Conservation (phyloP, 2,113 vertebrate species). For the Sorex fumeus region DNA sequence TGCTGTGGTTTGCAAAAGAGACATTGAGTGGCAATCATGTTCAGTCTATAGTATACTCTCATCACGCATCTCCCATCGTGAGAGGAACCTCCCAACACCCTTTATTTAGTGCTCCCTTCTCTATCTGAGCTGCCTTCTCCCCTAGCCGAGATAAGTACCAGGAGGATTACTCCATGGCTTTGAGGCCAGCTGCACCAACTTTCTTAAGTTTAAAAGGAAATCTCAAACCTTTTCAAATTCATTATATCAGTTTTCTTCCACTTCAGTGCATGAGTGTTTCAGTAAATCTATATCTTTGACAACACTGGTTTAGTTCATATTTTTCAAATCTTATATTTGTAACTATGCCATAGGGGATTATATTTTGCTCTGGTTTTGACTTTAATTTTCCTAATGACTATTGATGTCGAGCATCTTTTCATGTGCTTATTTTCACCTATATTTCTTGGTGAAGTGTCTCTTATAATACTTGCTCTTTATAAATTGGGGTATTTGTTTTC, state of each 20-base stretch:
- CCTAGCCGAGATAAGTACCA: too few relatives aligned
- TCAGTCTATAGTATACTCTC: too few relatives aligned
- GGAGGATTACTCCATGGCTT: too few relatives aligned
- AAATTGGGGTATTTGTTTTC: neutral
- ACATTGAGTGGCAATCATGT: too few relatives aligned
- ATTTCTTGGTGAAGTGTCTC: neutral
- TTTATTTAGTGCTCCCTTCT: too few relatives aligned
- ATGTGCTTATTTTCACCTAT: neutral
- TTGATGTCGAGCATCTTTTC: constrained; percentile 3
- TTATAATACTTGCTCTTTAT: neutral
- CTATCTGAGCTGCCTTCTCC: too few relatives aligned
- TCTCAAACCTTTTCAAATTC: constrained; percentile 5
- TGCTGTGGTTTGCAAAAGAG: too few relatives aligned
- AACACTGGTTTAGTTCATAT: neutral
- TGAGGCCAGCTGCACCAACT: too few relatives aligned
- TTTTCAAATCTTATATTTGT: neutral
- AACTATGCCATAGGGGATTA: neutral
- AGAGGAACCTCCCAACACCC: too few relatives aligned
- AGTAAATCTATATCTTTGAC: neutral
- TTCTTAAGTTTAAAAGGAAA: neutral
- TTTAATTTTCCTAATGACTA: neutral
- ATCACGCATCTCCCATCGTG: too few relatives aligned
- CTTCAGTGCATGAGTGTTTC: neutral
- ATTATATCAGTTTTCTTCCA: neutral
- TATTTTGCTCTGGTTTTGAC: neutral